phyloP scores from a whole-genome alignment of 1,140 invertebrate species.

The Medauroidea extradentata region DNA sequence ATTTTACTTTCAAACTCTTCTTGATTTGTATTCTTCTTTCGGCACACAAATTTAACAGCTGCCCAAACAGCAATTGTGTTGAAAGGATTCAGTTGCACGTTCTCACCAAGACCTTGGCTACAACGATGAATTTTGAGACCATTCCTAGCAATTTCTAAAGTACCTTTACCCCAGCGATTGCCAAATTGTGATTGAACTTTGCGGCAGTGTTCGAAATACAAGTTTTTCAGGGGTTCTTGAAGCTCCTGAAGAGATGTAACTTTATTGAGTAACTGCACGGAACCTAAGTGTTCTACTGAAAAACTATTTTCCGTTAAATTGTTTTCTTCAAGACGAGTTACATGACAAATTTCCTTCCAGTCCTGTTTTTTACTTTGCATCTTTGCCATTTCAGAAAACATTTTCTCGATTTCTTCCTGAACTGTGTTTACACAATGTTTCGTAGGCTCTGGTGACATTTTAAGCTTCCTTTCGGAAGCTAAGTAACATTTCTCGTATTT shows the following conservation, averaged over 20 bases:
- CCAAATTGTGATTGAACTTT: not conserved
- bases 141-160: conserved; percentile 63
- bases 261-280: conserved; percentile 67
- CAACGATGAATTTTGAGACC: conserved; percentile 61
- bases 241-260: conserved; percentile 77
- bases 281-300: conserved; percentile 77
- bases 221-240: conserved; percentile 71
- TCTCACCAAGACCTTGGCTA: conserved; percentile 35
- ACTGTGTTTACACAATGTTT: conserved; percentile 56
- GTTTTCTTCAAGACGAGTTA: conserved; percentile 42
- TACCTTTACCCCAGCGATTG: conserved; percentile 35
- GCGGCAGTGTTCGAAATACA: conserved; percentile 55
- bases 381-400: conserved; percentile 75
- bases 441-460: conserved; percentile 2
- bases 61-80: conserved; percentile 89
- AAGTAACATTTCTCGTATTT: not conserved
- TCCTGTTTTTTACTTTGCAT: conserved; percentile 1
- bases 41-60: conserved; percentile 66
- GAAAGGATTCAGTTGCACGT: conserved; percentile 67
- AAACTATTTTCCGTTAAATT: conserved; percentile 46
- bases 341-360: conserved; percentile 1
- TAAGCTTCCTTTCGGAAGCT: not conserved
- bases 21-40: not conserved
- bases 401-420: conserved; percentile 77
- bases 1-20: not conserved